Percentiles rank a stretch among this genome's conserved stretches.
These are phyloP conservation scores for Helicoverpa zea DNA, from an alignment of 1,140 invertebrate species.

Conservation along the genomic window DNA sequence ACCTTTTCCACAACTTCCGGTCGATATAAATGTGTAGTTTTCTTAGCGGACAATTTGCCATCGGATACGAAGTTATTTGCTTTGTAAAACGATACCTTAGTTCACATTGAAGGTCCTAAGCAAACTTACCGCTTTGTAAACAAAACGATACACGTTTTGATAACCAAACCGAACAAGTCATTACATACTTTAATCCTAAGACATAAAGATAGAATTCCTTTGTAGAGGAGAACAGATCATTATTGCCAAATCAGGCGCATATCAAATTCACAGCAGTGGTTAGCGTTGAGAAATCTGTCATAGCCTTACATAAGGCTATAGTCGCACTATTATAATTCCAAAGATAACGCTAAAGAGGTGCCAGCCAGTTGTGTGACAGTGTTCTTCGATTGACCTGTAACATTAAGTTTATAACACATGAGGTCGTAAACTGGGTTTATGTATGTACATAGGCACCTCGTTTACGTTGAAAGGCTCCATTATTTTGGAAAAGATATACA, in stretches of 20 bases:
- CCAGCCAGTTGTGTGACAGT: slow-evolving; percentile 30
- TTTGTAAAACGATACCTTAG: not conserved
- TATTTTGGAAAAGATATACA: too few species aligned
- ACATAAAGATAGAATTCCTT: slow-evolving; percentile 1
- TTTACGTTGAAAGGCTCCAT: too few species aligned
- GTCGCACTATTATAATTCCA: slow-evolving; percentile 37
- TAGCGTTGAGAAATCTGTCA: slow-evolving; percentile 54
- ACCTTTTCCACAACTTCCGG: too few species aligned
- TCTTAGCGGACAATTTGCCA: not conserved
- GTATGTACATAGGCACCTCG: too few species aligned
- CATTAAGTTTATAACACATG: not conserved
- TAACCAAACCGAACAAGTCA: not conserved
- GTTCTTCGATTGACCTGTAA: slow-evolving; percentile 9
- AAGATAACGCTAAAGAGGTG: slow-evolving; percentile 39
- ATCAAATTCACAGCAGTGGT: slow-evolving; percentile 48
- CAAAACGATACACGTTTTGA: slow-evolving; percentile 22
- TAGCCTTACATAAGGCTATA: slow-evolving; percentile 45
- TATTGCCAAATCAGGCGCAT: slow-evolving; percentile 44
- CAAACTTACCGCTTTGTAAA: slow-evolving; percentile 15
- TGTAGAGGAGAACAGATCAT: not conserved
- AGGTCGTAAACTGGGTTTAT: not conserved
- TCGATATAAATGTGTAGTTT: not conserved
- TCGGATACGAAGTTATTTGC: not conserved
- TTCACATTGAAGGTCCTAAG: slow-evolving; percentile 9
- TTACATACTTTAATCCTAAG: not conserved